Evolutionary conservation across 2,797 vertebrate species (phyloP), one percentile per base, ranked within the genome.

Genomic region (Parauchenoglanis ngamensis): DNA sequence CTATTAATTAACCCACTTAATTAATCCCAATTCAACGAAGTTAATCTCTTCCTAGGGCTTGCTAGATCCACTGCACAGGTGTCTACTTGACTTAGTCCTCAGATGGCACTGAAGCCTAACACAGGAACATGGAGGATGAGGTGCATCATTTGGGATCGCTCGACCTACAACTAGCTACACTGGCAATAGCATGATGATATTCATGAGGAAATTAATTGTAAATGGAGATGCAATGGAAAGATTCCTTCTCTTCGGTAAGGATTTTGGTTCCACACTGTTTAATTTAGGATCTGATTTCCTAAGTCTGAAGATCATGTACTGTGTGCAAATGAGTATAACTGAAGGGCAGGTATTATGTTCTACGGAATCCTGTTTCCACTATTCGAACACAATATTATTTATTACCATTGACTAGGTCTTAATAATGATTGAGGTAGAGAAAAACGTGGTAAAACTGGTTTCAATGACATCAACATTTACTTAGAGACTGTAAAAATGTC

Each of bases 1-100:
- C 91, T 92, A 87, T 94, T 95, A 94, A 95, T 95, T 94, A 92
- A 93, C 89, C 31, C 76, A 90, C 89, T 85, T 86, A 88, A 86
- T 89, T 90, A 88, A 86, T 90, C 86, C 90, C 90, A 7, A 93
- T 94, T 91, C 91, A 87, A 89, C 89, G n/a, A 84, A 89, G 87
- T 90, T 90, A 85, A 92, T 91, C 93, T 92, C 91, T 87, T 87
- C 61, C 88, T 88, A 87, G 87, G 93, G 92, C 89, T 89, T 88
- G 88, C 88, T 75, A 84, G 75, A 87, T 89, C 89, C 87, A 88
- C 78, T 86, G 88, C 88, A 67, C 86, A 81, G 56, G 81, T 79
- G 86, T 88, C 77, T 73, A 65, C 84, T 85, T 78, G 83, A 85
- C 65, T 75, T 81, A 75, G 84, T 80, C 70, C 56, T 17, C 83